Percentiles rank a stretch among this genome's conserved stretches.
phyloP scores from a whole-genome alignment of 2,113 vertebrate genomes.

The Amphiprion ocellaris region DNA sequence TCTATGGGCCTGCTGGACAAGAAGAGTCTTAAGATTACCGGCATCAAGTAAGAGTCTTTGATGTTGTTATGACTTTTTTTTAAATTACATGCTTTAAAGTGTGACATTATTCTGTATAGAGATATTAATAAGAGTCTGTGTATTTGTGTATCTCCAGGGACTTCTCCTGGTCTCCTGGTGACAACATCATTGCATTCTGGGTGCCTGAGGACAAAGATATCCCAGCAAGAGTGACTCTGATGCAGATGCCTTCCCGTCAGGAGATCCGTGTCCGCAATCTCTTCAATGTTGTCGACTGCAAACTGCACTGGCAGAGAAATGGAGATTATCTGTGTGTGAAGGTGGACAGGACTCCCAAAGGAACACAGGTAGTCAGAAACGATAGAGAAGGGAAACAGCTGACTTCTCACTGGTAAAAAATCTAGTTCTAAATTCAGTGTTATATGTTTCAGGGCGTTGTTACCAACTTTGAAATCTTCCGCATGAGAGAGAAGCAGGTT shows the following conservation, averaged over 20 bases:
- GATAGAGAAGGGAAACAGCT: background rate
- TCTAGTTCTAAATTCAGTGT: background rate
- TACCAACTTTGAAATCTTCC: conserved; percentile 99
- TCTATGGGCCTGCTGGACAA: conserved; percentile 99
- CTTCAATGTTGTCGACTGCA: conserved; percentile 98
- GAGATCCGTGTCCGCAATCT: conserved; percentile 97
- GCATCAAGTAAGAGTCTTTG: conserved; percentile 91
- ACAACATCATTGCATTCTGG: conserved; percentile 99
- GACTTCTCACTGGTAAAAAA: background rate
- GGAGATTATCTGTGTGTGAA: conserved; percentile 98
- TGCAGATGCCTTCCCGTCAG: conserved; percentile 95
- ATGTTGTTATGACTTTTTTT: background rate
- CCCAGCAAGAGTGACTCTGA: conserved; percentile 96
- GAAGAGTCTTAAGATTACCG: conserved; percentile 97
- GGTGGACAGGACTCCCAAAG: conserved; percentile 96
- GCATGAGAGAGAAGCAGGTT: conserved; percentile 99
- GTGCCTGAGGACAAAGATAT: conserved; percentile 99
- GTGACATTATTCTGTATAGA: background rate
- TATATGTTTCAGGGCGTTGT: conserved; percentile 90
- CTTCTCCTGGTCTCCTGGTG: conserved; percentile 98
- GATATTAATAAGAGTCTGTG: conserved; percentile 12
- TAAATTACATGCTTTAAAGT: background rate
- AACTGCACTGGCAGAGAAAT: conserved; percentile 98
- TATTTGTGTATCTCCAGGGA: conserved; percentile 84
- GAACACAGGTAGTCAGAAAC: conserved; percentile 88